phyloP scores from a whole-genome alignment of 64 coral and sea anemone genomes.

The Pachyseris speciosa region DNA sequence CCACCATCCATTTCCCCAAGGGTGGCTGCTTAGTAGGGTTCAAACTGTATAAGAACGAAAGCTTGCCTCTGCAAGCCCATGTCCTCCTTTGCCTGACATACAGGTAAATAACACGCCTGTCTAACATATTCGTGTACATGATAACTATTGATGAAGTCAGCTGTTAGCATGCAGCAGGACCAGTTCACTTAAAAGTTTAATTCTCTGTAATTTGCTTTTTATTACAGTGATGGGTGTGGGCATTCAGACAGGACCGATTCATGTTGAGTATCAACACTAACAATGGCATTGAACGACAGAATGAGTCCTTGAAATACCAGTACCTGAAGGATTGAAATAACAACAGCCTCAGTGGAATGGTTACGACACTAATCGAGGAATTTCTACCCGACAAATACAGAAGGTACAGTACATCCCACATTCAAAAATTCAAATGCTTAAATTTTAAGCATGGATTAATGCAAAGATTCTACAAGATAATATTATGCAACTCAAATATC shows the following conservation, averaged over 20 bases:
- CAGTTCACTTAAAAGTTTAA: background rate
- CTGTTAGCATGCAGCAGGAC: background rate
- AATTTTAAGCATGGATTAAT: conserved; percentile 40
- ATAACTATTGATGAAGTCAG: background rate
- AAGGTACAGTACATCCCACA: conserved; percentile 15
- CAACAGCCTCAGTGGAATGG: conserved; percentile 68
- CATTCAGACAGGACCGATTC: conserved; percentile 76
- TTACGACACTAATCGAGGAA: conserved; percentile 54
- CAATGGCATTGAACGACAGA: conserved; percentile 80
- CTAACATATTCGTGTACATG: background rate
- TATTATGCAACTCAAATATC: background rate
- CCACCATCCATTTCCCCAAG: too few species aligned
- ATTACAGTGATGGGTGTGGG: conserved; percentile 76
- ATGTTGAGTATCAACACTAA: conserved; percentile 77
- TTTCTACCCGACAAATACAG: conserved; percentile 62
- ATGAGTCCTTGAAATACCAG: conserved; percentile 75
- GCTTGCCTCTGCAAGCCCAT: background rate
- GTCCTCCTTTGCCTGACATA: conserved; percentile 12
- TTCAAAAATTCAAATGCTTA: conserved; percentile 17
- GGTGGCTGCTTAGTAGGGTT: too few species aligned
- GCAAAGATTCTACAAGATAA: background rate
- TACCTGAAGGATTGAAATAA: conserved; percentile 57
- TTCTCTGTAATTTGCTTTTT: conserved; percentile 7
- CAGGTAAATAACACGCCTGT: background rate
- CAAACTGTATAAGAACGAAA: conserved; percentile 15